Conservation (phyloP, 2,888 invertebrate species). For the Oligia strigilis region DNA sequence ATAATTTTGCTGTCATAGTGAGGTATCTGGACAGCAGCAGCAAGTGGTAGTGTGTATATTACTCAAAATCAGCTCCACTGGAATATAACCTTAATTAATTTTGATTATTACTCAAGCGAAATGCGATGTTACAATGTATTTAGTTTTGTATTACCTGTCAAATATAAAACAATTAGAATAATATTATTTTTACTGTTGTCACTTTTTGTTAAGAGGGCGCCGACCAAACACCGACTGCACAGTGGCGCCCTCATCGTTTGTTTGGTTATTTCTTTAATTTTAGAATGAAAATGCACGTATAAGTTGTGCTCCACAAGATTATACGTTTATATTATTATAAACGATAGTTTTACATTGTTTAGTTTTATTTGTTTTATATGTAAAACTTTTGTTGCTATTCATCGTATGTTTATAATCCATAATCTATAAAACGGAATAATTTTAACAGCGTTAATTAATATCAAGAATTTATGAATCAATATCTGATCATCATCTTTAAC, state of each 20-base stretch:
- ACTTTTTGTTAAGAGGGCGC: neutral
- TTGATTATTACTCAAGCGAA: neutral
- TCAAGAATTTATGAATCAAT: constrained; percentile 33
- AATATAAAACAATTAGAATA: neutral
- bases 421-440: constrained; percentile 6
- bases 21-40: neutral
- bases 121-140: neutral
- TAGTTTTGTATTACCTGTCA: neutral
- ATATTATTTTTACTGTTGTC: neutral
- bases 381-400: neutral
- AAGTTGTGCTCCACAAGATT: no score
- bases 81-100: neutral
- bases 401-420: neutral
- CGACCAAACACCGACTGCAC: no score
- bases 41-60: neutral
- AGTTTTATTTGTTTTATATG: no score
- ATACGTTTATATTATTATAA: no score
- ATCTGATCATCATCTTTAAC: constrained; percentile 18
- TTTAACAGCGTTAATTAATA: constrained; percentile 40
- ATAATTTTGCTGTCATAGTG: neutral
- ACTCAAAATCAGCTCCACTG: neutral
- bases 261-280: no score
- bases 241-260: no score
- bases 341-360: no score
- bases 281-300: no score